Percentiles rank a stretch among this genome's conserved stretches.
phyloP scores from a whole-genome alignment of 2,797 vertebrate genomes.

The Cichlasoma orientale region DNA sequence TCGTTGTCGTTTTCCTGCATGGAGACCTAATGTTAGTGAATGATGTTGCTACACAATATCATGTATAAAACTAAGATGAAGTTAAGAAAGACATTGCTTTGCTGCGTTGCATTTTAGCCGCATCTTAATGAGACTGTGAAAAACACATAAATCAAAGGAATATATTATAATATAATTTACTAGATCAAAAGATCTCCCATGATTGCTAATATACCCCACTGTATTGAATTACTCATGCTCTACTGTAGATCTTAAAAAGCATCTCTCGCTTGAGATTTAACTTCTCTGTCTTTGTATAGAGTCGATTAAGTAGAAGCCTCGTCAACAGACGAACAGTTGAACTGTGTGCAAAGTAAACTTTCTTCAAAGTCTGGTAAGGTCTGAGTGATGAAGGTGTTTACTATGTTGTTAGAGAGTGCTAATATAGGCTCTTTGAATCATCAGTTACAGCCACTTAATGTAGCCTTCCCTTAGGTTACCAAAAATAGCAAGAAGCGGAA shows the following conservation, averaged over 20 bases:
- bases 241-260: slow-evolving; percentile 72
- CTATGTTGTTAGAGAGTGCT: neutral
- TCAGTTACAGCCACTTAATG: slow-evolving; percentile 26
- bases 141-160: slow-evolving; percentile 77
- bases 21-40: neutral
- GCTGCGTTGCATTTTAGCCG: slow-evolving; percentile 77
- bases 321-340: slow-evolving; percentile 59
- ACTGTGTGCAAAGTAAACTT: slow-evolving; percentile 66
- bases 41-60: neutral
- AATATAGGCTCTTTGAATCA: slow-evolving; percentile 32
- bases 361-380: slow-evolving; percentile 52
- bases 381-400: slow-evolving; percentile 29
- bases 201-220: slow-evolving; percentile 77
- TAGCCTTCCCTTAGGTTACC: slow-evolving; percentile 12
- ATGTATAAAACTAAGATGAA: slow-evolving; percentile 41
- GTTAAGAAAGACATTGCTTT: slow-evolving; percentile 77
- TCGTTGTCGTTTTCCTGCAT: slow-evolving; percentile 4
- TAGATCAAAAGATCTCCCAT: slow-evolving; percentile 80
- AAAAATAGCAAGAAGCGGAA: slow-evolving; percentile 9
- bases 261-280: slow-evolving; percentile 65
- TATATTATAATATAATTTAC: slow-evolving; percentile 84
- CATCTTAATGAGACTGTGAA: slow-evolving; percentile 75
- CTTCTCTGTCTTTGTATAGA: slow-evolving; percentile 53
- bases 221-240: slow-evolving; percentile 72
- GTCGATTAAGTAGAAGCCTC: slow-evolving; percentile 46